Evolutionary conservation across 2,113 vertebrate genomes (phyloP).

Genomic region (Tapirus terrestris): DNA sequence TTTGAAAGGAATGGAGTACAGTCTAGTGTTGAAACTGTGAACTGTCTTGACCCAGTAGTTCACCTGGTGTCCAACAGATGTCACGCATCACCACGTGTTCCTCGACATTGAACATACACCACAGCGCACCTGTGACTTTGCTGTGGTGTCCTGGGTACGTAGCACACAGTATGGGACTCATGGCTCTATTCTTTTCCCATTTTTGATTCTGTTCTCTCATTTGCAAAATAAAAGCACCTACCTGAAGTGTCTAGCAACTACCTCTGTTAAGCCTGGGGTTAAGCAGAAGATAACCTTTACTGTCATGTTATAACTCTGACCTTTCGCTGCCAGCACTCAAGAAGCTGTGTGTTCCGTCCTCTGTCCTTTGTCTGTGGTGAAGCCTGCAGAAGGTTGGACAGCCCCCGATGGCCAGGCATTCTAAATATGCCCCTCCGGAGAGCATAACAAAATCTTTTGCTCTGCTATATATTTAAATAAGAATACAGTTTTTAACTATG

Average conservation of each 20-base stretch:
- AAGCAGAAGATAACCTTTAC: neutral
- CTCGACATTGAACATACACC: neutral
- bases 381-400: neutral
- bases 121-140: neutral
- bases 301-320: neutral
- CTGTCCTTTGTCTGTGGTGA: neutral
- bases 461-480: neutral
- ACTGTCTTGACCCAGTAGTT: neutral
- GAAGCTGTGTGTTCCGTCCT: neutral
- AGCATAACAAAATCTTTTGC: neutral
- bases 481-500: neutral
- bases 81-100: neutral
- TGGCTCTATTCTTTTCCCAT: neutral
- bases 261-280: neutral
- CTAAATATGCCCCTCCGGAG: neutral
- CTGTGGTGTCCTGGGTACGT: neutral
- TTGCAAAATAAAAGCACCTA: neutral
- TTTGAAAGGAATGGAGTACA: neutral
- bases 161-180: neutral
- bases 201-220: neutral
- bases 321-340: neutral
- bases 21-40: neutral
- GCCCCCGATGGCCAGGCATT: neutral
- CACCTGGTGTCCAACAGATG: neutral
- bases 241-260: neutral